These are phyloP conservation scores for Hypotaenidia okinawae DNA, from an alignment of 2,797 vertebrate genomes.

Conservation along the genomic window DNA sequence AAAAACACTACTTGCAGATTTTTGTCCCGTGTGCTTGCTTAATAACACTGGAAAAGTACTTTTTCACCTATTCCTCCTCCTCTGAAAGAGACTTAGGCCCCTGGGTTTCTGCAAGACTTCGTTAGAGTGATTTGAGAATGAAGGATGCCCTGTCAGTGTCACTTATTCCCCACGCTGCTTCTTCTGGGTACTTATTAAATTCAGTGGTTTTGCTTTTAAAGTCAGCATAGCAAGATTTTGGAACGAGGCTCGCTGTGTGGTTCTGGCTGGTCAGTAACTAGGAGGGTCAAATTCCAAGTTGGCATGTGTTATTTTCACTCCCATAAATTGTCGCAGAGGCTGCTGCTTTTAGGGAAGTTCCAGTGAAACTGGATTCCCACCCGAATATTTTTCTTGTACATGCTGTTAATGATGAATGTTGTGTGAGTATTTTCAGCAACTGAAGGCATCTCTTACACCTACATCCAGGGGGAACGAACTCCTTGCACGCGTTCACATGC, in stretches of 20 bases:
- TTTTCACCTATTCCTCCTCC: background rate
- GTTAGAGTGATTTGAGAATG: conserved; percentile 42
- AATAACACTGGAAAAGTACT: background rate
- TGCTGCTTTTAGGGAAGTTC: background rate
- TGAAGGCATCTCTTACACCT: background rate
- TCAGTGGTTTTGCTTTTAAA: conserved; percentile 35
- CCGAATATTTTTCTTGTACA: background rate
- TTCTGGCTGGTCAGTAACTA: conserved; percentile 40
- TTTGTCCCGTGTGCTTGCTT: conserved; percentile 4
- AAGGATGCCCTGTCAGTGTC: conserved; percentile 16
- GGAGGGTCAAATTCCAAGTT: conserved; percentile 33
- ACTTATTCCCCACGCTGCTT: background rate
- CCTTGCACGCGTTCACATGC: background rate
- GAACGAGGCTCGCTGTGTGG: background rate
- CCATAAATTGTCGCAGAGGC: background rate
- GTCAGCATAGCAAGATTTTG: background rate
- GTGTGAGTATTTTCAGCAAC: background rate
- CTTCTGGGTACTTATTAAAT: background rate
- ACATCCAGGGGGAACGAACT: background rate
- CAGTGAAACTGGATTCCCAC: background rate
- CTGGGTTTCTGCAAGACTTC: conserved; percentile 24
- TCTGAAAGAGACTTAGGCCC: background rate
- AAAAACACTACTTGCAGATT: background rate
- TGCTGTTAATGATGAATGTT: background rate
- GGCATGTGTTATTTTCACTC: background rate